These are phyloP conservation scores for Glomeris maerens DNA, from an alignment of 1,140 invertebrate genomes.

Conservation along the genomic window DNA sequence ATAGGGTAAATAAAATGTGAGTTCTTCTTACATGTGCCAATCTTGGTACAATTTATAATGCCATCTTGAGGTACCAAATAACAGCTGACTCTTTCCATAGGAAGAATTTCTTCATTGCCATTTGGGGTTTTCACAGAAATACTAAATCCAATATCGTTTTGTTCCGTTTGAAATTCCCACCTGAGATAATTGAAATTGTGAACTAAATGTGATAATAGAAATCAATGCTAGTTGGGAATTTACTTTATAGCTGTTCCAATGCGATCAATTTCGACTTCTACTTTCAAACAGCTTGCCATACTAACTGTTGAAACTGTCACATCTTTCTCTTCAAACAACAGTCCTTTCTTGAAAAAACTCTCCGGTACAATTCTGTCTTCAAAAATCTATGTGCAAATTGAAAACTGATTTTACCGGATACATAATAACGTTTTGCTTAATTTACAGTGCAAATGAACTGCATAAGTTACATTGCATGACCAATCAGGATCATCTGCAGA, in stretches of 20 bases:
- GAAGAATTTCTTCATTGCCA: conserved; percentile 45
- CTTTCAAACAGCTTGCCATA: conserved; percentile 54
- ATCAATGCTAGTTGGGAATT: neutral
- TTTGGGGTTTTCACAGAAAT: conserved; percentile 48
- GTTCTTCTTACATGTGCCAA: conserved; percentile 70
- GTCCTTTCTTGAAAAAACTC: conserved; percentile 41
- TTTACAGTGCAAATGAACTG: no score
- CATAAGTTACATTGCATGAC: no score
- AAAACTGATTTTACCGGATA: no score
- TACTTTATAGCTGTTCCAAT: conserved; percentile 50
- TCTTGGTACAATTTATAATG: conserved; percentile 50
- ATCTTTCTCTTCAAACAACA: conserved; percentile 40
- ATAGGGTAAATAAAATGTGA: no score
- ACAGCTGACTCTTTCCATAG: conserved; percentile 51
- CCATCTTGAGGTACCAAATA: conserved; percentile 65
- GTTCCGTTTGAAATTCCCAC: conserved; percentile 76
- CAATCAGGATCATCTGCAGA: conserved; percentile 10
- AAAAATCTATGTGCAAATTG: conserved; percentile 48
- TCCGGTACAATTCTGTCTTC: conserved; percentile 68
- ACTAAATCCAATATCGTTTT: conserved; percentile 76
- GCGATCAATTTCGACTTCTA: conserved; percentile 47
- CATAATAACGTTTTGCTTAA: no score
- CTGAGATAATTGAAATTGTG: no score
- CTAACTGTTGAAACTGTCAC: conserved; percentile 49
- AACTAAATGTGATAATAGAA: no score